Conservation (phyloP, 2,113 vertebrate species). For the Phylloscopus trochilus region DNA sequence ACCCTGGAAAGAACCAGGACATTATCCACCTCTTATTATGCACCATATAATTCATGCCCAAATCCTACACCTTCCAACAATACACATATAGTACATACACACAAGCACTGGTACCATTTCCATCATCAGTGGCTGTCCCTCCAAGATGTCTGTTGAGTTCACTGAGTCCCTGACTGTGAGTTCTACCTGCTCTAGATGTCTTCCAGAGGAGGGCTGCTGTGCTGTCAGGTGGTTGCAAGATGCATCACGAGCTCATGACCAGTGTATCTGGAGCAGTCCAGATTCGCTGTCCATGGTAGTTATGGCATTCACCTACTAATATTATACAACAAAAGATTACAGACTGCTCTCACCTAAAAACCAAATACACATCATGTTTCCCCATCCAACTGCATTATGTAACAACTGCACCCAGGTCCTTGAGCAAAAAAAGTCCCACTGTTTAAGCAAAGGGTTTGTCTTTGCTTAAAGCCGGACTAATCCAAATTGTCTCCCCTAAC, state of each 20-base stretch:
- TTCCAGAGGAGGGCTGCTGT: neutral
- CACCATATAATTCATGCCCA: neutral
- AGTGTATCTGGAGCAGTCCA: neutral
- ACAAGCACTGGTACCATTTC: neutral
- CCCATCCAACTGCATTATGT: neutral
- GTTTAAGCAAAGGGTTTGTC: too few species aligned
- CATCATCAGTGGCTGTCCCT: neutral
- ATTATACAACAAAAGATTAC: neutral
- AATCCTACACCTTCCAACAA: neutral
- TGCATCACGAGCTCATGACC: accelerated
- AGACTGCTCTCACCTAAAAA: neutral
- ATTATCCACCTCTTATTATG: neutral
- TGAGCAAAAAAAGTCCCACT: neutral
- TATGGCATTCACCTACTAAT: neutral
- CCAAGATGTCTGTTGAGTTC: neutral
- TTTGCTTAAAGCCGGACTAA: neutral
- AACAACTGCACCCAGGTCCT: neutral
- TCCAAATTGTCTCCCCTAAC: neutral
- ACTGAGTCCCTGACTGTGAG: accelerated
- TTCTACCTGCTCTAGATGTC: neutral
- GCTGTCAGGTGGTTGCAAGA: neutral
- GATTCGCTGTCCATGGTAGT: too few species aligned
- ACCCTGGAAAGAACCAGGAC: neutral
- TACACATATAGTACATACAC: neutral
- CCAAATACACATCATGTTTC: neutral